Conservation (phyloP, 2,797 vertebrate genomes). For the Aulostomus chinensis region DNA sequence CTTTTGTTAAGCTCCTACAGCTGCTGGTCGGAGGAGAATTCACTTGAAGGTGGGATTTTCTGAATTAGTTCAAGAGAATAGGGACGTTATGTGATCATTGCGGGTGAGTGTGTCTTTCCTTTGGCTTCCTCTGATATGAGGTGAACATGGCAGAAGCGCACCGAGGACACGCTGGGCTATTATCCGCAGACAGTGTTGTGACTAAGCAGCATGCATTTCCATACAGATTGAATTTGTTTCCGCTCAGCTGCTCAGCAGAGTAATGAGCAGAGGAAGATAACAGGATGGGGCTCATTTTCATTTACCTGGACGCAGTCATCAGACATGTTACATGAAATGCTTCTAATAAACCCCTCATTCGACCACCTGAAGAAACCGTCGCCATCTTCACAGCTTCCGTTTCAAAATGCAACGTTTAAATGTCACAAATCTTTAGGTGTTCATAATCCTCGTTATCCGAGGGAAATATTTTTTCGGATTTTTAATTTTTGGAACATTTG, state of each 20-base stretch:
- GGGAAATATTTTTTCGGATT: too few species aligned
- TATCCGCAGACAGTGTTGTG: conserved; percentile 36
- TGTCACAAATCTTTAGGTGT: too few species aligned
- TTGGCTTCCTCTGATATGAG: conserved; percentile 12
- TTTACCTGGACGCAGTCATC: conserved; percentile 40
- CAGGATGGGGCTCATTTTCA: conserved; percentile 44
- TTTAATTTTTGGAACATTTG: too few species aligned
- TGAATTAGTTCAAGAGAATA: conserved; percentile 10
- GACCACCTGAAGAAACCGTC: conserved; percentile 15
- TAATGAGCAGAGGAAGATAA: conserved; percentile 57
- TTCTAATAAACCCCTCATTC: conserved; percentile 22
- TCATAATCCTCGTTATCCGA: too few species aligned
- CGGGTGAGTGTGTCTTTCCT: conserved; percentile 3
- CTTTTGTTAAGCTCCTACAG: too few species aligned
- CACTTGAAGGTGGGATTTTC: conserved; percentile 24
- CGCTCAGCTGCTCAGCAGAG: conserved; percentile 40
- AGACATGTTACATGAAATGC: conserved; percentile 24
- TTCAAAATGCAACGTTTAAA: too few species aligned
- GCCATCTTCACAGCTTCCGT: too few species aligned
- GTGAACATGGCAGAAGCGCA: conserved; percentile 16
- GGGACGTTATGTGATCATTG: background rate
- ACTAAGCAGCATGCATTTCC: conserved; percentile 53
- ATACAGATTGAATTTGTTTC: conserved; percentile 69
- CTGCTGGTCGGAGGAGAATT: too few species aligned
- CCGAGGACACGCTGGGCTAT: conserved; percentile 6